Percentiles rank a stretch among this genome's conserved stretches.
These are phyloP conservation scores for Enteromius paludinosus DNA, from an alignment of 2,797 vertebrate species.

Conservation along the genomic window DNA sequence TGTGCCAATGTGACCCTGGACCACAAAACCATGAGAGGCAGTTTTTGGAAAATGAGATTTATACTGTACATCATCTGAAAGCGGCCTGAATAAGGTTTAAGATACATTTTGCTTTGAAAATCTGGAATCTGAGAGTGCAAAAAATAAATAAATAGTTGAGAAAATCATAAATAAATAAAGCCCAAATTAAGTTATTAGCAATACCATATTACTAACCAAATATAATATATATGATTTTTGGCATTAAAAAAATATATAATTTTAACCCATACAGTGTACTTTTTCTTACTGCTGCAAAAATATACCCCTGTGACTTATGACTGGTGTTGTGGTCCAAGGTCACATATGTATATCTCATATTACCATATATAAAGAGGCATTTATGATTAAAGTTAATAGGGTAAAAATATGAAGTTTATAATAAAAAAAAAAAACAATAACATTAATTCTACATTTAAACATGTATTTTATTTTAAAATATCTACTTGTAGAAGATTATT, in stretches of 20 bases:
- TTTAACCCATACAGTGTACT: neutral
- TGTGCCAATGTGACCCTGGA: neutral
- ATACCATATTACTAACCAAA: neutral
- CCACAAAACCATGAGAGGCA: neutral
- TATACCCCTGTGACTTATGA: neutral
- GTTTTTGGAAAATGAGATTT: neutral
- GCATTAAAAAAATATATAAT: no score
- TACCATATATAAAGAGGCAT: neutral
- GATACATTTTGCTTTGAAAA: no score
- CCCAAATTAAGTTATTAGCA: no score
- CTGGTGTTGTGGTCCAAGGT: no score
- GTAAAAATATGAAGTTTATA: neutral
- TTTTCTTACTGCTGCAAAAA: neutral
- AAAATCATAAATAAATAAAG: no score
- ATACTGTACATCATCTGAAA: neutral
- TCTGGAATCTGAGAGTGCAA: no score
- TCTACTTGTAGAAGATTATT: neutral
- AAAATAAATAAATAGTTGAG: no score
- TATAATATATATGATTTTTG: no score
- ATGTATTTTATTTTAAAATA: neutral
- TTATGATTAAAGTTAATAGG: neutral
- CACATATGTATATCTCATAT: neutral
- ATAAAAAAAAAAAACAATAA: neutral
- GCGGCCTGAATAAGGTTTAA: neutral
- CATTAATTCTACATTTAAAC: neutral